These are phyloP conservation scores for Leptonema lineaticorne DNA, from an alignment of 1,140 invertebrate genomes.

Conservation along the genomic window DNA sequence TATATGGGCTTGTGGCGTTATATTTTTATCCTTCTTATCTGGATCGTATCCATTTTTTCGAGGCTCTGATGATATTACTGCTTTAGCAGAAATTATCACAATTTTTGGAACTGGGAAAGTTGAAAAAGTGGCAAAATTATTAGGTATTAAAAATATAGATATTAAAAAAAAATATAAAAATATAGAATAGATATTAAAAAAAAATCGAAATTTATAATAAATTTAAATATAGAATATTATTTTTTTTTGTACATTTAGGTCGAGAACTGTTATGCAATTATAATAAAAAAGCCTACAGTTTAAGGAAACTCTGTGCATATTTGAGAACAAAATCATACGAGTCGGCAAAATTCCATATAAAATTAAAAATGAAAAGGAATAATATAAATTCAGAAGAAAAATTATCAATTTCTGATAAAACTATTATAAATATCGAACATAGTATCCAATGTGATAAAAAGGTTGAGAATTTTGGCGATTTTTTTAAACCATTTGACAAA, in stretches of 20 bases:
- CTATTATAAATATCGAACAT: no score
- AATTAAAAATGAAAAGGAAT: no score
- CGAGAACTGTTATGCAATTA: slow-evolving; percentile 61
- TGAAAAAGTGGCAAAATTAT: slow-evolving; percentile 64
- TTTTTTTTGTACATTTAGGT: slow-evolving; percentile 42
- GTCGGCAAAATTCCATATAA: no score
- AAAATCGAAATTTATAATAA: no score
- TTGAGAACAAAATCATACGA: no score
- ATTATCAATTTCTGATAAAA: no score
- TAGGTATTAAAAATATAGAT: no score
- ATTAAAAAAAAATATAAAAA: background rate
- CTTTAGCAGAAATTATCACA: slow-evolving; percentile 79
- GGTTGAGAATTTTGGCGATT: no score
- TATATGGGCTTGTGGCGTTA: slow-evolving; percentile 87
- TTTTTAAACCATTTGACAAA: no score
- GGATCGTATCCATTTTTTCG: slow-evolving; percentile 83
- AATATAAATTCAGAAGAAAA: no score
- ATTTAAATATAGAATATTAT: background rate
- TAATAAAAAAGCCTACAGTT: slow-evolving; percentile 54
- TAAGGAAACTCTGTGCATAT: slow-evolving; percentile 56
- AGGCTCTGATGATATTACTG: slow-evolving; percentile 76
- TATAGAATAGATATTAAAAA: no score
- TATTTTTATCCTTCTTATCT: slow-evolving; percentile 77
- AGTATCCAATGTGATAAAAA: no score
- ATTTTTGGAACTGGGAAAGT: slow-evolving; percentile 75